Evolutionary conservation across 2,797 vertebrate species (phyloP), one percentile per base, ranked within the genome.

Genomic region (Microhierax caerulescens): DNA sequence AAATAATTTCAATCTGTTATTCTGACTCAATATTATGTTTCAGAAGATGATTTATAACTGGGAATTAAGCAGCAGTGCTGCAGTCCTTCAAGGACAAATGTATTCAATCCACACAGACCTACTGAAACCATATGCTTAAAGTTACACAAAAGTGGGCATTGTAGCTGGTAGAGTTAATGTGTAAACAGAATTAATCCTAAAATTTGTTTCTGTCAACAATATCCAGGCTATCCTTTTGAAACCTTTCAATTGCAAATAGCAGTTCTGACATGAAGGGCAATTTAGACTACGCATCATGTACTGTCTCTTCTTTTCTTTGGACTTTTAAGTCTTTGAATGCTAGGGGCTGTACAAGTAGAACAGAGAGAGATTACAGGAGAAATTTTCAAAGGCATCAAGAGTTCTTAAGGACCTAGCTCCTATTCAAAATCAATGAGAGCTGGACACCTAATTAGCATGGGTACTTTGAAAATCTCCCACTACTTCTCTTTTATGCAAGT

Each of bases 401-500:
- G 51, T 89, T 95, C 77, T 92, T 93, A 89, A 80, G 70, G 48
- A 77, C 63, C 56, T 23, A 77, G 59, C 59, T 90, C 32, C 70
- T 54, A 73, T 89, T 87, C 83, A 78, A 61, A 94, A 90, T 92
- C 92, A 89, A 53, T 79, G 88, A 82, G 59, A 79, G 36, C 57
- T 86, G 92, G 90, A 85, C 77, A 85, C 50, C 63, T 96, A 96
- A 96, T 95, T 94, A 94, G 47, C 70, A 67, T 30, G 56, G 56
- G 20, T 79, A 43, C 70, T 92, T 96, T 85, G 87, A 94, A 96
- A 93, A 91, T 63, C 36, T 84, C 65, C 53, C 61, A 19, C 61
- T 61, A 69, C n/a, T 91, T 39, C 56, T 56, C 53, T 84, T 92
- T 92, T 32, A 86, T 89, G 80, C 80, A 65, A 90, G 77, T 54